These are phyloP conservation scores for Zootermopsis nevadensis DNA, from an alignment of 2,888 invertebrate genomes.

Conservation along the genomic window DNA sequence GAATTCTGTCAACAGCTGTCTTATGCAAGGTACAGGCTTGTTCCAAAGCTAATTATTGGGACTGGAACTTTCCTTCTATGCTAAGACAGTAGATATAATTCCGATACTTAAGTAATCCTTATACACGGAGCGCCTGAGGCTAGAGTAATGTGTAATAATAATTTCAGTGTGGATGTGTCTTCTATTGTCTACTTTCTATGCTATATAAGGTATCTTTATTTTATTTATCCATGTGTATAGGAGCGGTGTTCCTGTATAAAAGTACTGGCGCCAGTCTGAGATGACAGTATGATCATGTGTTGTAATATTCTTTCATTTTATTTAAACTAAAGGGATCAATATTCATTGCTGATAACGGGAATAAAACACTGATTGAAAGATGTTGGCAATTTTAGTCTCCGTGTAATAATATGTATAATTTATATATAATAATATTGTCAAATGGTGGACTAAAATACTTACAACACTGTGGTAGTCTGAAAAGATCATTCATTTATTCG, in stretches of 20 bases:
- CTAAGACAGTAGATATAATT: neutral
- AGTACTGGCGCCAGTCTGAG: neutral
- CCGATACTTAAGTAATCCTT: constrained; percentile 16
- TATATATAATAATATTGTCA: no score
- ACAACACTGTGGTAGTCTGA: no score
- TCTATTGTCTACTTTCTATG: neutral
- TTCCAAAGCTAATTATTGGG: neutral
- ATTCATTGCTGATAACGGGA: no score
- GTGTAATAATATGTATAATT: no score
- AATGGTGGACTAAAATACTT: no score
- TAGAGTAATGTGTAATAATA: neutral
- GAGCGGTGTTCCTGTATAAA: neutral
- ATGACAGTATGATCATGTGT: neutral
- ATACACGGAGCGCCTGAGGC: neutral
- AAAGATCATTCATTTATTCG: no score
- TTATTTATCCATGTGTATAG: neutral
- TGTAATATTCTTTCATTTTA: no score
- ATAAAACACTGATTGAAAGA: no score
- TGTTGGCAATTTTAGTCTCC: no score
- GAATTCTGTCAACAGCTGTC: neutral
- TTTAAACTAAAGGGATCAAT: no score
- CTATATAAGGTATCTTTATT: neutral
- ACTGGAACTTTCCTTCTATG: neutral
- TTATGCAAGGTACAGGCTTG: no score
- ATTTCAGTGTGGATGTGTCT: neutral